phyloP scores from a whole-genome alignment of 2,113 vertebrate species.

The Cromileptes altivelis region DNA sequence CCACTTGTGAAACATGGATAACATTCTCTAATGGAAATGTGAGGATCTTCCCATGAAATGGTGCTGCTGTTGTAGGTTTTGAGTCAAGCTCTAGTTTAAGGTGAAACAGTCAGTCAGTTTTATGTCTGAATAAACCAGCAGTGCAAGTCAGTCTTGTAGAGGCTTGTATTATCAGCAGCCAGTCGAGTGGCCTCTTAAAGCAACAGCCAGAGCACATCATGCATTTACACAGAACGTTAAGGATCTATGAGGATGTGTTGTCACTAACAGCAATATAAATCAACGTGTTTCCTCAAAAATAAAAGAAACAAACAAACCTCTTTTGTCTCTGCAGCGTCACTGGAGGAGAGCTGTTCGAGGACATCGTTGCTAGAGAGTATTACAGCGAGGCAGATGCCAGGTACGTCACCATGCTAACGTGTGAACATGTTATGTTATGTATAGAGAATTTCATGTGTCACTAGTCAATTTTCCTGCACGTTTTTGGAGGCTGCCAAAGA shows the following conservation, averaged over 20 bases:
- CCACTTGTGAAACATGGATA: background rate
- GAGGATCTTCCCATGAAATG: background rate
- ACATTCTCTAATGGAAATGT: background rate
- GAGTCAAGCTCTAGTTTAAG: background rate
- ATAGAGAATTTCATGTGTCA: background rate
- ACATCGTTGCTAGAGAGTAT: constrained; percentile 99
- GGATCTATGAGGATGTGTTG: background rate
- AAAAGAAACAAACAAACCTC: background rate
- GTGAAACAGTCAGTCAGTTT: background rate
- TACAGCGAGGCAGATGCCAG: constrained; percentile 99
- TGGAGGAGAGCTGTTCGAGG: constrained; percentile 98
- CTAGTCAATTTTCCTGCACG: background rate
- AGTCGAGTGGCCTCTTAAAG: constrained; percentile 14
- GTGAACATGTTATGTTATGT: background rate
- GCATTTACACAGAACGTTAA: background rate
- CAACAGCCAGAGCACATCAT: background rate
- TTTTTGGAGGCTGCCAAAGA: background rate
- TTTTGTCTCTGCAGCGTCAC: constrained; percentile 89
- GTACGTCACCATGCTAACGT: constrained; percentile 73
- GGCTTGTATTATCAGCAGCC: background rate
- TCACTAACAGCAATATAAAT: background rate
- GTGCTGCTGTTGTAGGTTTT: background rate
- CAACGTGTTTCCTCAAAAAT: background rate
- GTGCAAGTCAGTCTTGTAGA: background rate
- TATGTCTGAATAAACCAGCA: background rate